Percentiles rank a stretch among this genome's conserved stretches.
Evolutionary conservation across 2,888 invertebrate genomes (phyloP).

Genomic region (Agriopis aurantiaria): DNA sequence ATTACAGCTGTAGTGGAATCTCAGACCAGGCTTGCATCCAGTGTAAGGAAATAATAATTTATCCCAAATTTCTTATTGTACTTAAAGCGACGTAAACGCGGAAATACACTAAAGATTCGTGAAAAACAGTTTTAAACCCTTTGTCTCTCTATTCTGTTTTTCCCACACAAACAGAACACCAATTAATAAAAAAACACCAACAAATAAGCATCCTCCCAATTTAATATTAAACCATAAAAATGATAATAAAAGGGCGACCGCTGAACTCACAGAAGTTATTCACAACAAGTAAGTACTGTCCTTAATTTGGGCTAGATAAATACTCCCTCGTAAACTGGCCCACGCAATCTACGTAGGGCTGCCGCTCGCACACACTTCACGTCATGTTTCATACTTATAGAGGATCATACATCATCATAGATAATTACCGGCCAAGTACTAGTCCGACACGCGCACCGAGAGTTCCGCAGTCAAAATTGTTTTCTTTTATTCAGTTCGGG

Average conservation of each 20-base stretch:
- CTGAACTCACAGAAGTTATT: constrained; percentile 11
- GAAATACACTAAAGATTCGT: no score
- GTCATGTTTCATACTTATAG: not conserved
- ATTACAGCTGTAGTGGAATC: no score
- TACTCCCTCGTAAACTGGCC: constrained; percentile 35
- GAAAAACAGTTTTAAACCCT: no score
- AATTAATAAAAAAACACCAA: not conserved
- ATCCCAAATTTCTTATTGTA: no score
- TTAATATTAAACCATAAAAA: constrained; percentile 9
- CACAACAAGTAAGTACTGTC: constrained; percentile 20
- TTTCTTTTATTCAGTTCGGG: not conserved
- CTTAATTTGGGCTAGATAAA: constrained; percentile 40
- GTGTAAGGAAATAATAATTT: no score
- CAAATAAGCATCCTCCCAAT: not conserved
- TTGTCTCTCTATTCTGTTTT: not conserved
- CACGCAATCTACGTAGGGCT: constrained; percentile 38
- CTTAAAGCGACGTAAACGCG: no score
- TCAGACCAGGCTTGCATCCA: no score
- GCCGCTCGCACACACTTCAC: not conserved
- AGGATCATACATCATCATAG: no score
- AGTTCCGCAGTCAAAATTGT: no score
- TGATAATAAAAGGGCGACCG: not conserved
- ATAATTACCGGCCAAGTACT: no score
- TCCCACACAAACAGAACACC: not conserved
- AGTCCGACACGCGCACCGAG: no score